Percentiles rank a stretch among this genome's conserved stretches.
These are phyloP conservation scores for Epistrophe eligans DNA, from an alignment of 2,888 invertebrate species.

Conservation along the genomic window DNA sequence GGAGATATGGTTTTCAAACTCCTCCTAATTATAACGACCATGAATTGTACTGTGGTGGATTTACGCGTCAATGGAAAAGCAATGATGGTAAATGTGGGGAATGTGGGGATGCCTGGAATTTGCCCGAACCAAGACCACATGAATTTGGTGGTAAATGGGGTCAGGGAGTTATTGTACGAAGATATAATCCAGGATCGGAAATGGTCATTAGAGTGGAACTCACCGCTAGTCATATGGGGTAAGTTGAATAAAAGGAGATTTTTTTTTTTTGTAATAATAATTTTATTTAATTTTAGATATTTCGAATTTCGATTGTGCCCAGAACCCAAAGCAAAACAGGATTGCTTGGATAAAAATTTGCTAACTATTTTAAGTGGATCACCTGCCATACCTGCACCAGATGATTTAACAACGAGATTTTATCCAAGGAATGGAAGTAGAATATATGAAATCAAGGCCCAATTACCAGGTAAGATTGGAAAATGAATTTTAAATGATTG, in stretches of 20 bases:
- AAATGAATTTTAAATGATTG: background rate
- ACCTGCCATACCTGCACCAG: constrained; percentile 83
- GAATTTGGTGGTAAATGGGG: constrained; percentile 94
- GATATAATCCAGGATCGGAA: constrained; percentile 88
- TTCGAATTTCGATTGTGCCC: constrained; percentile 94
- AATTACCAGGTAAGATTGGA: constrained; percentile 84
- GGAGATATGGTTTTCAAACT: constrained; percentile 94
- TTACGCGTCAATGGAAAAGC: constrained; percentile 91
- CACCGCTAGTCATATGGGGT: constrained; percentile 94
- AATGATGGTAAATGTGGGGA: constrained; percentile 94
- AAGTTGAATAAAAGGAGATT: constrained; percentile 32
- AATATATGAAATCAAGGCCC: constrained; percentile 90
- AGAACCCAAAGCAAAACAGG: constrained; percentile 89
- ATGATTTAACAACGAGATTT: constrained; percentile 86
- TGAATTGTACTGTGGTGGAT: constrained; percentile 94
- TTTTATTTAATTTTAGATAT: constrained; percentile 83
- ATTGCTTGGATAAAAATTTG: constrained; percentile 90
- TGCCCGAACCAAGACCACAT: constrained; percentile 89
- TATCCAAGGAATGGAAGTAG: constrained; percentile 92
- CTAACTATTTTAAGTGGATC: constrained; percentile 85
- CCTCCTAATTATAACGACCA: constrained; percentile 96
- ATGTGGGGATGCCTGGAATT: constrained; percentile 94
- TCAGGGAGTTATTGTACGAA: constrained; percentile 91
- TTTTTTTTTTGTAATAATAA: constrained; percentile 2
- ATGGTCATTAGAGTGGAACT: constrained; percentile 91